Percentiles rank a stretch among this genome's conserved stretches.
Evolutionary conservation across 2,888 invertebrate genomes (phyloP).

Genomic region (Liposcelis brunnea): DNA sequence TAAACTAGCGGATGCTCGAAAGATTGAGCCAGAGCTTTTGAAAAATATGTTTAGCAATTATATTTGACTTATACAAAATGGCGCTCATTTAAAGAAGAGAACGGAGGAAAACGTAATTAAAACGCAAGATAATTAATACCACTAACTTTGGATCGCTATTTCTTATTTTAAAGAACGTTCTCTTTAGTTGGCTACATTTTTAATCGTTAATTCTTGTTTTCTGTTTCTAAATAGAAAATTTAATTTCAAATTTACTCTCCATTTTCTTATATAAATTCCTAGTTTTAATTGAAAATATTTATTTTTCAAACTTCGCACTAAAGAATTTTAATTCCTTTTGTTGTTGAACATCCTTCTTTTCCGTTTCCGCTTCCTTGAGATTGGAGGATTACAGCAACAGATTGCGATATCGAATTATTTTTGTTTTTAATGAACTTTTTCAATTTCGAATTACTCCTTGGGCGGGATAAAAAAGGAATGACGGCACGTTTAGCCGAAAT

Average conservation of each 20-base stretch:
- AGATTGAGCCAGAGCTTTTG: no score
- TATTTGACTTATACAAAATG: conserved; percentile 1
- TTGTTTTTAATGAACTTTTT: no score
- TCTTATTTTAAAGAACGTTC: not conserved
- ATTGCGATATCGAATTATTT: no score
- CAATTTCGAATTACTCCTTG: no score
- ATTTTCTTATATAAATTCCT: conserved; percentile 8
- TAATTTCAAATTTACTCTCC: conserved; percentile 6
- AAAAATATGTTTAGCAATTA: not conserved
- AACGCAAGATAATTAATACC: conserved; percentile 13
- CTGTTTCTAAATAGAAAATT: not conserved
- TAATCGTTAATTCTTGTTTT: not conserved
- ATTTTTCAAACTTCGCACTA: conserved; percentile 8
- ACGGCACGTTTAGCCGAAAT: no score
- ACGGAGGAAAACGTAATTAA: conserved; percentile 11
- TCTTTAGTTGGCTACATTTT: not conserved
- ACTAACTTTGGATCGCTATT: conserved; percentile 9
- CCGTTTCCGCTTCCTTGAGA: no score
- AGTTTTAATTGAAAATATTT: conserved; percentile 9
- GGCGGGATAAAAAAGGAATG: no score
- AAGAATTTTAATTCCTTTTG: conserved; percentile 5
- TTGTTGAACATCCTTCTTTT: no score
- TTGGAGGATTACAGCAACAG: no score
- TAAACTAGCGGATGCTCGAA: no score
- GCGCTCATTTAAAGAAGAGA: no score